Evolutionary conservation across 1,140 invertebrate species (phyloP).

Genomic region (Papilio glaucus): DNA sequence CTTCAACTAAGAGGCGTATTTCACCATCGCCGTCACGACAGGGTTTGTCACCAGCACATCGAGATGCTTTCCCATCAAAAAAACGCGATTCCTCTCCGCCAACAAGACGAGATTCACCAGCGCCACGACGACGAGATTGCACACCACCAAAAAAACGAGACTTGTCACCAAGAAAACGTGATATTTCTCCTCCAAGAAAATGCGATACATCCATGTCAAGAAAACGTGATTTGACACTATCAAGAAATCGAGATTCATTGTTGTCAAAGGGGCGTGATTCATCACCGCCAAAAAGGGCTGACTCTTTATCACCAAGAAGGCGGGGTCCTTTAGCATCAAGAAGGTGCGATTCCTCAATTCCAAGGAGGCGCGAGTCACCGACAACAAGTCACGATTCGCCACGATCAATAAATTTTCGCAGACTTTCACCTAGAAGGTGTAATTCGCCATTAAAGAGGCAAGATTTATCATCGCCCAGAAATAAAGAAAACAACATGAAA

Average conservation of each 20-base stretch:
- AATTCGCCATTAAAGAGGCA: background rate
- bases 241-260: slow-evolving; percentile 8
- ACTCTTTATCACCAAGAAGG: background rate
- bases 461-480: slow-evolving; percentile 30
- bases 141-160: slow-evolving; percentile 45
- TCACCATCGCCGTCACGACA: background rate
- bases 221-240: background rate
- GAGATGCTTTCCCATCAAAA: background rate
- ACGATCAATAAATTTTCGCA: background rate
- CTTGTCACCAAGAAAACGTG: slow-evolving; percentile 49
- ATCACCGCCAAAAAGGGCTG: background rate
- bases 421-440: background rate
- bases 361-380: slow-evolving; percentile 6
- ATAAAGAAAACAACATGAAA: slow-evolving; percentile 58
- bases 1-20: slow-evolving; percentile 21
- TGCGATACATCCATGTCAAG: slow-evolving; percentile 5
- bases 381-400: slow-evolving; percentile 21
- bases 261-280: slow-evolving; percentile 8
- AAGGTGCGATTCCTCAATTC: slow-evolving; percentile 6
- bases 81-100: slow-evolving; percentile 40
- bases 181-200: slow-evolving; percentile 38
- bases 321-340: background rate
- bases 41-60: background rate
- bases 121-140: background rate
- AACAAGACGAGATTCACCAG: background rate